These are phyloP conservation scores for Hydrolagus affinis DNA, from an alignment of 2,113 vertebrate genomes.

Conservation along the genomic window DNA sequence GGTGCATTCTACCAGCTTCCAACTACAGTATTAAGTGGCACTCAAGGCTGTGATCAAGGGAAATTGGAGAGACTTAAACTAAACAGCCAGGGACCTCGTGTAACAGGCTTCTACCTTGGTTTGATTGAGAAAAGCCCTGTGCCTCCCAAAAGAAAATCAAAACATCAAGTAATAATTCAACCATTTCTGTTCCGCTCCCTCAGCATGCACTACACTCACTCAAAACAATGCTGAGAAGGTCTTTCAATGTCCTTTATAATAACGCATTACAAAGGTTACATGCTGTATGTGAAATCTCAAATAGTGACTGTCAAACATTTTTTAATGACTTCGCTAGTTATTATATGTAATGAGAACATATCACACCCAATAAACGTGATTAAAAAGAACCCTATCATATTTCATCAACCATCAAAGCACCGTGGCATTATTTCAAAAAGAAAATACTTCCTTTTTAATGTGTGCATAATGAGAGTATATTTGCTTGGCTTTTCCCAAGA, in stretches of 20 bases:
- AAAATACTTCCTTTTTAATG: background rate
- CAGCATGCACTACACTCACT: background rate
- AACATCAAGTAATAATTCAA: background rate
- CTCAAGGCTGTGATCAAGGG: background rate
- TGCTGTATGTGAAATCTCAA: background rate
- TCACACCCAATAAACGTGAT: background rate
- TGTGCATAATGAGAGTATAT: background rate
- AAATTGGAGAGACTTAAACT: background rate
- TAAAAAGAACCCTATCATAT: background rate
- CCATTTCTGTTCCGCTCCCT: background rate
- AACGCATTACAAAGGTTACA: background rate
- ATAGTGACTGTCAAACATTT: background rate
- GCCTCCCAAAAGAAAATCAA: background rate
- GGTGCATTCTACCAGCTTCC: background rate
- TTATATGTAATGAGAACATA: background rate
- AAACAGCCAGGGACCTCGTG: too few relatives aligned
- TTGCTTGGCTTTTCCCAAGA: conserved; percentile 21
- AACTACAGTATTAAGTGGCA: background rate
- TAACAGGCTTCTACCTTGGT: background rate
- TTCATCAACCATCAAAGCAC: background rate
- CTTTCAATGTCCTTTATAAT: background rate
- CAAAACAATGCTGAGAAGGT: background rate
- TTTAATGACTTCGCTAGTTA: background rate
- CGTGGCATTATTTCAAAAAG: background rate
- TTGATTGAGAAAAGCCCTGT: background rate